Base-by-base conservation (phyloP, 53 echinoderm and acorn worm species). In the Luidia sarsii region DNA sequence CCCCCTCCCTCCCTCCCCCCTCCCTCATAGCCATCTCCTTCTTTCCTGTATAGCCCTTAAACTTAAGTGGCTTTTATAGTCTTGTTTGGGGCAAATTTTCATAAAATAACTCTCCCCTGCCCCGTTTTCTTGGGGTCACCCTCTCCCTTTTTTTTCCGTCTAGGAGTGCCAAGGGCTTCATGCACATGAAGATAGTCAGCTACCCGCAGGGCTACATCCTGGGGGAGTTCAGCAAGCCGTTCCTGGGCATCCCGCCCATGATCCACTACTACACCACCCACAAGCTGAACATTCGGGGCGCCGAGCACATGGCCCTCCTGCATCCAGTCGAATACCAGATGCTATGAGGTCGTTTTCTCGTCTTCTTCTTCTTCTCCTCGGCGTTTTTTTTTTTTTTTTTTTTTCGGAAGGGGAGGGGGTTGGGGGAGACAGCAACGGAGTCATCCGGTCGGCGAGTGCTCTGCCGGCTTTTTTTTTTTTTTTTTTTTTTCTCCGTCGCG, bases 141-240 rank as follows among this genome's bases (percentile, higher is more conserved):
- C 35, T 64, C 79, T 1, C 31, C 45, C 33, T 39, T 75, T 1
- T 18, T 36, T 39, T 13, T 53, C 59, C 30, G 36, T 81, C 19
- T 82, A 96, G 97, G 88, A 96, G 97, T 84, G 90, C 93, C 15
- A 96, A 92, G 69, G 97, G 97, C n/a, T 96, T 91, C 62, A 96
- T 96, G 97, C 97, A 96, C 68, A 96, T 96, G 97, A 96, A 96
- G 91, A 96, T 96, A 6, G 93, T 96, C 45, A 35, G 61, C 16
- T 86, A 91, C 31, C 79, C 90, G 45, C 93, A 93, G 33, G 97
- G 97, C 50, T 96, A 83, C 80, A 91, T 96, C 64, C 80, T 96
- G 29, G 97, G 97, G 18, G 97, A 96, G 68, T 96, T 96, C 86
- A 93, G 93, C 59, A 96, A 96, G 60, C 97, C 97, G 25, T 96